Percentiles rank a stretch among this genome's conserved stretches.
These are phyloP conservation scores for Drosophila equinoxialis DNA, from an alignment of 1,140 invertebrate species.

Conservation along the genomic window DNA sequence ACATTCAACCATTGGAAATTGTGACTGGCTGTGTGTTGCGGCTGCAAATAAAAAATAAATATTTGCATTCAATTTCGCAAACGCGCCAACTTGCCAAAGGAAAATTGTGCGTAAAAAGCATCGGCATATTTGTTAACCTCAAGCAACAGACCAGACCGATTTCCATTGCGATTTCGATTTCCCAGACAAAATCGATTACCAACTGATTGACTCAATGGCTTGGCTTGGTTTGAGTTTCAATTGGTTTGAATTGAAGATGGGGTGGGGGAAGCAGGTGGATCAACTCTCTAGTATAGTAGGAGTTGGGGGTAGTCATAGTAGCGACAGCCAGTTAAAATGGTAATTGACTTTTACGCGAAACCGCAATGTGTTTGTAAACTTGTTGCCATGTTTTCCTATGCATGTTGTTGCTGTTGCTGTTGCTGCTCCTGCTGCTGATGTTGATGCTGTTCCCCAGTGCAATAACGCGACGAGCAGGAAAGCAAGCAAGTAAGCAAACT, in stretches of 20 bases:
- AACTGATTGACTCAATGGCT: constrained; percentile 68
- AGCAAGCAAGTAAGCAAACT: constrained; percentile 49
- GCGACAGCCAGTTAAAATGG: constrained; percentile 67
- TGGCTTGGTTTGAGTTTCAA: constrained; percentile 7
- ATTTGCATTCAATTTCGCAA: constrained; percentile 80
- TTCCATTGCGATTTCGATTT: constrained; percentile 41
- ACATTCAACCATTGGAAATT: constrained; percentile 37
- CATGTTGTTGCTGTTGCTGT: background rate
- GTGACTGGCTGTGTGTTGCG: constrained; percentile 10
- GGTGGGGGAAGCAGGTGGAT: constrained; percentile 28
- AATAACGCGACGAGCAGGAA: constrained; percentile 42
- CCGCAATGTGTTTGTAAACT: constrained; percentile 79
- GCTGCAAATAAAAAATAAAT: constrained; percentile 77
- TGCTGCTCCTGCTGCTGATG: background rate
- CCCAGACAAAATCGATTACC: constrained; percentile 75
- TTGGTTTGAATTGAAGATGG: constrained; percentile 23
- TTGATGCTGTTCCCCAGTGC: constrained; percentile 33
- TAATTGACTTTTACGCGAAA: constrained; percentile 78
- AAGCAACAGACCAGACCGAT: constrained; percentile 30
- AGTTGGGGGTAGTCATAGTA: constrained; percentile 19
- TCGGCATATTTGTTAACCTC: constrained; percentile 9
- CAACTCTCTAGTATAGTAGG: constrained; percentile 25
- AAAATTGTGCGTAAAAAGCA: constrained; percentile 78
- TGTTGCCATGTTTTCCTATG: constrained; percentile 66
- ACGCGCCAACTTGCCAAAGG: constrained; percentile 57